phyloP scores from a whole-genome alignment of 2,888 invertebrate genomes.

The Orchesellides sinensis region DNA sequence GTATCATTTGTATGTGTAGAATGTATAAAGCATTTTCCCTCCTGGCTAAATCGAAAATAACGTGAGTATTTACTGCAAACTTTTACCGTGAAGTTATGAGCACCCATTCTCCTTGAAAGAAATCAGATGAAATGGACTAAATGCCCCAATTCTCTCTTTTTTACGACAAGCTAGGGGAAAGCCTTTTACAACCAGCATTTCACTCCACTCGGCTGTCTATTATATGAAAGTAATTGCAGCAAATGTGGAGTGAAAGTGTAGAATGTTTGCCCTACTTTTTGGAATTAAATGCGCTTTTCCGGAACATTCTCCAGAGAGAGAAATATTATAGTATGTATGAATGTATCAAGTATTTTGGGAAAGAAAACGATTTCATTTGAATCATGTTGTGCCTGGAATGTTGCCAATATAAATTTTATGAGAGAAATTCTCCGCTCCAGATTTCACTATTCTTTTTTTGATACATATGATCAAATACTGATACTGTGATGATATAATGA shows the following conservation, averaged over 20 bases:
- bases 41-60: slow-evolving; percentile 13
- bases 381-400: slow-evolving; percentile 59
- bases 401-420: slow-evolving; percentile 65
- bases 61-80: slow-evolving; percentile 32
- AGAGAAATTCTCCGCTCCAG: slow-evolving; percentile 59
- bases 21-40: too few relatives aligned
- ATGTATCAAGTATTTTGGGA: background rate
- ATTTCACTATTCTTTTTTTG: slow-evolving; percentile 55
- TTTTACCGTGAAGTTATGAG: background rate
- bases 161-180: slow-evolving; percentile 49
- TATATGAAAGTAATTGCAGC: slow-evolving; percentile 49
- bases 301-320: slow-evolving; percentile 53
- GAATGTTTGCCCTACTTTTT: slow-evolving; percentile 60
- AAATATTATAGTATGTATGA: too few relatives aligned
- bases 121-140: slow-evolving; percentile 62
- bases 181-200: slow-evolving; percentile 33
- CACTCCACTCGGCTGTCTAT: slow-evolving; percentile 24
- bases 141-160: slow-evolving; percentile 53
- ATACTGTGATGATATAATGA: slow-evolving; percentile 10
- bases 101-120: slow-evolving; percentile 39
- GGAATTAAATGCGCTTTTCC: slow-evolving; percentile 55
- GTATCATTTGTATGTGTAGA: too few relatives aligned
- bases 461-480: background rate
- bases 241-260: slow-evolving; percentile 27
- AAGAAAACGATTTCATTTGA: slow-evolving; percentile 40